Conservation (phyloP, 2,888 invertebrate genomes). For the Pristionchus entomophagus region DNA sequence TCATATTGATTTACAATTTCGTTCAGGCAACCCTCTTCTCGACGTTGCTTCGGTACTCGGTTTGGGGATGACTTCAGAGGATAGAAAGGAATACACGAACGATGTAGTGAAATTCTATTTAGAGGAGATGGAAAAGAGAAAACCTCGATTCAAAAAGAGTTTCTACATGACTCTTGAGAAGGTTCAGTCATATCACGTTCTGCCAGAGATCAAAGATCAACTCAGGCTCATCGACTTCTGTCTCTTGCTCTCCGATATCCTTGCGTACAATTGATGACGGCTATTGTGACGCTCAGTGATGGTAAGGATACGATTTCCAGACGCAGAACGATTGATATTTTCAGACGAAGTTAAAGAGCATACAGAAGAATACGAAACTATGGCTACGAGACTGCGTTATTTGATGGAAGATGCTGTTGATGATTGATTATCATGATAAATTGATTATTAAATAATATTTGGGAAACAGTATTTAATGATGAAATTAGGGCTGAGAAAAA, state of each 20-base stretch:
- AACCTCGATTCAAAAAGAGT: neutral
- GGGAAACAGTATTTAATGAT: too few relatives aligned
- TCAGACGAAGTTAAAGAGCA: too few relatives aligned
- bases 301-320: neutral
- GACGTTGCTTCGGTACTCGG: neutral
- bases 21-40: neutral
- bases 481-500: too few relatives aligned
- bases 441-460: too few relatives aligned
- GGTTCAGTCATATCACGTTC: too few relatives aligned
- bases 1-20: neutral
- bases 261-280: slow-evolving; percentile 14
- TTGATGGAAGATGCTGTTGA: too few relatives aligned
- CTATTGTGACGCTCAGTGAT: neutral
- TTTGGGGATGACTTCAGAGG: neutral
- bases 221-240: neutral
- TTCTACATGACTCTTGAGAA: slow-evolving; percentile 17
- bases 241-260: neutral
- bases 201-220: neutral
- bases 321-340: too few relatives aligned
- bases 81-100: neutral
- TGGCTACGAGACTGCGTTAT: too few relatives aligned
- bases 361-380: too few relatives aligned
- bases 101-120: neutral
- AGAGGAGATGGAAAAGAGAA: neutral
- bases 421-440: too few relatives aligned